Base-by-base conservation (phyloP, 1,140 invertebrate species). In the Callitettix versicolor region DNA sequence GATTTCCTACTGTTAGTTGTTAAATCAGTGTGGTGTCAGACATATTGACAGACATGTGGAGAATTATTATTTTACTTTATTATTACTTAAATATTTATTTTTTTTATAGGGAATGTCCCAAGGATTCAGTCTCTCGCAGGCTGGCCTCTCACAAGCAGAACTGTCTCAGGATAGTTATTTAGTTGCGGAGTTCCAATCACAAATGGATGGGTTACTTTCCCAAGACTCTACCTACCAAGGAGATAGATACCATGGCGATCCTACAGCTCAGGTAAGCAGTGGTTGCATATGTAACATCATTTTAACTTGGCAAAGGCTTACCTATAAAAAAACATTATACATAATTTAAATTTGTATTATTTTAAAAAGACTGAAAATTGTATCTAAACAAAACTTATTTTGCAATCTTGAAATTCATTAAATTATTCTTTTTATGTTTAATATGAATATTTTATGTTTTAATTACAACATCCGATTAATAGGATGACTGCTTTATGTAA, bases 151-250 rank as follows among this genome's bases (percentile, higher is more conserved):
- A 20, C 87, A 90, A 67, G 81, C 85, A 0, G 87, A 90, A 65
- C 73, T 90, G 26, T 88, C 85, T 42, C 87, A 95, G 76, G 92
- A 96, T 70, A 88, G 85, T 22, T 86, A 86, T 63, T 79, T 86
- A 38, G 79, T 79, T 56, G 86, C 88, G 58, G 91, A 94, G 60
- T 90, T 91, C 68, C 90, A 91, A 63, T 95, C 91, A 24, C 92
- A 95, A 71, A 89, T 91, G 75, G 93, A 96, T 67, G 91, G 89
- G 41, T 77, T 97, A 56, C 73, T 97, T 60, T 96, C 92, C 3
- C 92, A 97, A 73, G 93, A 97, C 72, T 94, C 90, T 7, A 91
- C 88, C 58, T 95, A 93, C 72, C 89, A 93, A 71, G 86, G 81
- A 44, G 85, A 86, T 62, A 73, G 84, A 53, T 79, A 30, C 26